These are phyloP conservation scores for Zonitis immaculata DNA, from an alignment of 2,888 invertebrate species.

Conservation along the genomic window DNA sequence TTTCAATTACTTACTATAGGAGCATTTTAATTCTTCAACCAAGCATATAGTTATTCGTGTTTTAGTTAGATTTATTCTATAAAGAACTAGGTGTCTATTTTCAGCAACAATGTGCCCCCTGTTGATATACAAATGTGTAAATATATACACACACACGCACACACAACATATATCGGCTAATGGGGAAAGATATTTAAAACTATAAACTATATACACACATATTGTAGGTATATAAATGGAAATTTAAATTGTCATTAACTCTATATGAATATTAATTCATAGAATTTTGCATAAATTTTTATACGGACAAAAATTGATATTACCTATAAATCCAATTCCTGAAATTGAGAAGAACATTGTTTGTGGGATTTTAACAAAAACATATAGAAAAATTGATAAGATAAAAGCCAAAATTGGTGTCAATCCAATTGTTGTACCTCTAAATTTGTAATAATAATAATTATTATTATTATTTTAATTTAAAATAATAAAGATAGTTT, in stretches of 20 bases:
- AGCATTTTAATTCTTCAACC: too few species aligned
- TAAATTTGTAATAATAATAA: background rate
- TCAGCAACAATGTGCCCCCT: background rate
- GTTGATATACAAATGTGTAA: background rate
- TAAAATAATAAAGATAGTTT: background rate
- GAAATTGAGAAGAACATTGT: constrained; percentile 3
- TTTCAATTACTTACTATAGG: too few species aligned
- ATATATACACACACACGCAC: background rate
- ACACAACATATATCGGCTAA: background rate
- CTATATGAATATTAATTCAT: background rate
- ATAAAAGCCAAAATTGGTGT: background rate
- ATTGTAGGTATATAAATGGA: background rate
- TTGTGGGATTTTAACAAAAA: constrained; percentile 4
- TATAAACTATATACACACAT: background rate
- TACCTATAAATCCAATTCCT: constrained; percentile 1
- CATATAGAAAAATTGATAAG: background rate
- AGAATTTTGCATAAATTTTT: background rate
- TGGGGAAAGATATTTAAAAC: background rate
- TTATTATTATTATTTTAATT: background rate
- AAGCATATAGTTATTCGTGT: too few species aligned
- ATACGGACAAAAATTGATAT: background rate
- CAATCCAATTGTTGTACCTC: constrained; percentile 6
- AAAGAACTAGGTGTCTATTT: background rate
- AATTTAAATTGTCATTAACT: background rate
- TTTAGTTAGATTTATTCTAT: too few species aligned